Conservation (phyloP, 1,140 invertebrate genomes). For the Zelostemma sp. region DNA sequence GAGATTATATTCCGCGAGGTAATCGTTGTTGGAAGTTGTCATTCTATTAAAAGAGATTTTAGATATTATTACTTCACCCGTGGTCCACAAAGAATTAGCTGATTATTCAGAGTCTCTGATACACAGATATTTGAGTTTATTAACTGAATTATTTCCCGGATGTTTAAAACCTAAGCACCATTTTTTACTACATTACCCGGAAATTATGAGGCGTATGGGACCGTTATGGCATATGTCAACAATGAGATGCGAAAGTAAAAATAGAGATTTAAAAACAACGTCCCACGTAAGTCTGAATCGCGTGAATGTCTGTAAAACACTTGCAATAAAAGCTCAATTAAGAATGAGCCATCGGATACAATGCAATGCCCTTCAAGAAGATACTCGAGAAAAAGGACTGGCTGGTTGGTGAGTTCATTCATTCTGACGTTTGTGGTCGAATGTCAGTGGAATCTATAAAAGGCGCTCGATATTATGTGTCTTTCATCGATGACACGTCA, state of each 20-base stretch:
- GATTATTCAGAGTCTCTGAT: too few relatives aligned
- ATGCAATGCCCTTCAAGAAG: too few relatives aligned
- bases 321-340: constrained; percentile 11
- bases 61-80: constrained; percentile 14
- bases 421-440: constrained; percentile 15
- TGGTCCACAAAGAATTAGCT: too few relatives aligned
- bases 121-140: constrained; percentile 8
- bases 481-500: neutral
- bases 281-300: neutral
- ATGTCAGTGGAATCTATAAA: constrained; percentile 16
- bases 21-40: constrained; percentile 14
- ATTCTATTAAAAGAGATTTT: constrained; percentile 22
- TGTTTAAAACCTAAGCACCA: constrained; percentile 27
- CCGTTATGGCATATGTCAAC: constrained; percentile 16
- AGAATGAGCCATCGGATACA: neutral
- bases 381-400: too few relatives aligned
- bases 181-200: constrained; percentile 18
- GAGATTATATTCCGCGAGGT: constrained; percentile 8
- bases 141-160: constrained; percentile 13
- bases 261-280: constrained; percentile 9
- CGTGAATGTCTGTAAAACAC: constrained; percentile 1
- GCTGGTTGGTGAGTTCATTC: constrained; percentile 6
- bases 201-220: constrained; percentile 16
- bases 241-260: constrained; percentile 26
- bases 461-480: neutral